Evolutionary conservation across 2,113 vertebrate genomes (phyloP), one percentile per base, ranked within the genome.

Genomic region (Lepisosteus oculatus): DNA sequence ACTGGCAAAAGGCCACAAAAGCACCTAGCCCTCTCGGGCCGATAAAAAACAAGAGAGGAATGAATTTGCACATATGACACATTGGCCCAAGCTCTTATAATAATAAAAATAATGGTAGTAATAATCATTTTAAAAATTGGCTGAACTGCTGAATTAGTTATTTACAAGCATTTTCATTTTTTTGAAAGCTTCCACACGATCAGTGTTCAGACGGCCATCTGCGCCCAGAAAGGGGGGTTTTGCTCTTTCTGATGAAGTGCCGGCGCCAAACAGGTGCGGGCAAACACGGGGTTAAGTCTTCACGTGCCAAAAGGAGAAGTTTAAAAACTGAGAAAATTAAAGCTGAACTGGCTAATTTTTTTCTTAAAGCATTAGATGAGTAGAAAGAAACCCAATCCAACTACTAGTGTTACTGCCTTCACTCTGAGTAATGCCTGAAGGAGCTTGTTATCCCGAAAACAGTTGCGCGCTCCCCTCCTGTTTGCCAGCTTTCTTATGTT

Each of bases 1-100:
- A 11, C 78, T 73, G 72, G 73, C 72, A 76, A 42, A 70, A 51
- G 61, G 72, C 70, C 79, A 80, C 13, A 65, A 43, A 14, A 63
- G 56, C 8, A 72, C 63, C 63, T 43, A 29, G 29, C 29, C 29
- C 29, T 29, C 29, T 29, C 29, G 2, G 29, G 29, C 29, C 29
- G 29, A 29, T 29, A 29, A 29, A 29, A 29, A 29, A 29, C 29
- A 29, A 29, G 29, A 29, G 29, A 29, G 29, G 1, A 29, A 29
- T 29, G 29, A 29, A 29, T 29, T 29, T 29, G 56, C 61, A 57
- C 15, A 55, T 11, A 70, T 55, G 11, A 64, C 73, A n/a, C 0
- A 43, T 15, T 65, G 43, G 56, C 43, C 61, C 63, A 43, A 70
- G 11, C 56, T 78, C 56, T 67, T 45, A 42, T 68, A 74, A 80